Evolutionary conservation across 2,888 invertebrate genomes (phyloP).

Genomic region (Caenorhabditis imperialis): DNA sequence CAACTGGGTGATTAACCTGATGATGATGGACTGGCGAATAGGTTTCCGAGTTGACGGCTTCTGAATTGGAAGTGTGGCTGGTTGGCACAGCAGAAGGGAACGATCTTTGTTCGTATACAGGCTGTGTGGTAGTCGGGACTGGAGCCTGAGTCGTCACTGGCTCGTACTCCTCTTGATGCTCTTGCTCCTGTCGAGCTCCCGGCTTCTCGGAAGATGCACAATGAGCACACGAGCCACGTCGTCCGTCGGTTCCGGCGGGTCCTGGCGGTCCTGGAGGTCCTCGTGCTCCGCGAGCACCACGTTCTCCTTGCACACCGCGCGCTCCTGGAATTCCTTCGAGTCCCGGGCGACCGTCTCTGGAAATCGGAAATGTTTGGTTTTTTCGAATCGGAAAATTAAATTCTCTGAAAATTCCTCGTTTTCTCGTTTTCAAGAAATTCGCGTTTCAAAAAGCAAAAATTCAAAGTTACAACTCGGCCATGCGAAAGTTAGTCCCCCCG

Average conservation of each 20-base stretch:
- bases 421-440: too few relatives aligned
- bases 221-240: conserved; percentile 50
- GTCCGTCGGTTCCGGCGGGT: conserved; percentile 59
- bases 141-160: background rate
- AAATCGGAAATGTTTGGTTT: conserved; percentile 6
- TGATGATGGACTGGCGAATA: background rate
- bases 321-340: conserved; percentile 58
- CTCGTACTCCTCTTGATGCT: background rate
- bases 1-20: background rate
- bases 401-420: too few relatives aligned
- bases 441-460: too few relatives aligned
- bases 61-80: too few relatives aligned
- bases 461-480: too few relatives aligned
- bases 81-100: too few relatives aligned
- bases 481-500: too few relatives aligned
- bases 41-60: too few relatives aligned
- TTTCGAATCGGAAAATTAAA: too few relatives aligned
- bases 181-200: background rate
- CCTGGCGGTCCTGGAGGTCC: conserved; percentile 68
- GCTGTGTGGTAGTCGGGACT: too few relatives aligned
- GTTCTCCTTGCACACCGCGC: conserved; percentile 63
- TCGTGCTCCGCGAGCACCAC: conserved; percentile 60
- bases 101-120: too few relatives aligned
- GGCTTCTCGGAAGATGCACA: conserved; percentile 25
- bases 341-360: conserved; percentile 66